Evolutionary conservation across 2,888 invertebrate species (phyloP), one percentile per base, ranked within the genome.

Genomic region (Pseudeuparius sepicola): DNA sequence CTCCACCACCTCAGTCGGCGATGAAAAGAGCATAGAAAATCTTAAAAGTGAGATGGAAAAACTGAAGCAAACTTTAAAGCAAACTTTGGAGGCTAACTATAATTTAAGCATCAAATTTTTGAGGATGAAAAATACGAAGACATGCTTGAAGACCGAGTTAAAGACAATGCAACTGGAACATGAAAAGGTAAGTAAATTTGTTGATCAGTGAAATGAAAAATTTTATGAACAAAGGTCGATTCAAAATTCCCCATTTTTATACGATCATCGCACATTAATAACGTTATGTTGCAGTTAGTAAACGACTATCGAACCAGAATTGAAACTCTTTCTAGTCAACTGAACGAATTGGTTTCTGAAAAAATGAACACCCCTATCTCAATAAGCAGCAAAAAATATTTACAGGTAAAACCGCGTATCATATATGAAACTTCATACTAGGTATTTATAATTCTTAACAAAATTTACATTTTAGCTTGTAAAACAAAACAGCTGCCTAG

Each of bases 61-160:
- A 35, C 44, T 66, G 33, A 63, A 65, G 41, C 47, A 49, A 33
- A 52, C 53, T 2, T 40, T 64, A 16, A 57, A 56, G 33, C 53
- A 61, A 40, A 59, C 60, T n/a, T 45, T 61, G 18, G 59, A 60
- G 45, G 60, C 60, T 1, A 63, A 63, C 51, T 63, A 63, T 47
- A 63, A 63, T 52, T 47, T 63, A 43, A 60, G 62, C 42, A 54
- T 63, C 12, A 63, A 61, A 44, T 63, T 60, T 54, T 50, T 63
- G 29, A 48, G 60, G 15, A 62, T 63, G 59, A 61, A 60, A 44
- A 62, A 61, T 42, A 60, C 60, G 0, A 63, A 63, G 45, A 52
- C 50, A 23, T 50, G 52, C 36, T 41, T 62, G 26, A 58, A 54
- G 37, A 54, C 52, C 10, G 50, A 56, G 28, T 42, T 61, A 27